These are phyloP conservation scores for Tragelaphus oryx DNA, from an alignment of 2,797 vertebrate genomes.

Conservation along the genomic window DNA sequence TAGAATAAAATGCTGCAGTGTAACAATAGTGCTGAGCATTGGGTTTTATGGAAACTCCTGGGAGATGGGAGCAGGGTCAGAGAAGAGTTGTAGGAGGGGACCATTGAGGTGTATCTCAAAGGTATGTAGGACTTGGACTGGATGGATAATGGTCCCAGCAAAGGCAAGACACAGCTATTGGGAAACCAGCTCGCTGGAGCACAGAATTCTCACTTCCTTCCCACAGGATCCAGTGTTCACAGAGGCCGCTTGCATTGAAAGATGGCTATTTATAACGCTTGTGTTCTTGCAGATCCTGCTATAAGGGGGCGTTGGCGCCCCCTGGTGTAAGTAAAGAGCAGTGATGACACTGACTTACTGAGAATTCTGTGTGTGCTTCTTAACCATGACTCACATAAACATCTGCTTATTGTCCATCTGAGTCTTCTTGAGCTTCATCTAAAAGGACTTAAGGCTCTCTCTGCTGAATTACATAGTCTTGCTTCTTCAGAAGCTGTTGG, in stretches of 20 bases:
- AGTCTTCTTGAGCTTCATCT: not conserved
- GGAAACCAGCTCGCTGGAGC: not conserved
- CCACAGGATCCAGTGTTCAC: not conserved
- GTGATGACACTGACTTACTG: not conserved
- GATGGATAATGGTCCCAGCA: not conserved
- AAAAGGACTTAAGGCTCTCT: not conserved
- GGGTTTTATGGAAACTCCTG: not conserved
- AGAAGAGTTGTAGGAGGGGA: not conserved
- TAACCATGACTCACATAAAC: not conserved
- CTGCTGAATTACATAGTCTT: not conserved
- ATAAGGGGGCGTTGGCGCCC: not conserved
- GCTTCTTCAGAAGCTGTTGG: not conserved
- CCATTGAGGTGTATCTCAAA: not conserved
- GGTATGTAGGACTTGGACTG: no score
- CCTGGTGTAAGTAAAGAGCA: not conserved
- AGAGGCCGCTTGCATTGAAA: not conserved
- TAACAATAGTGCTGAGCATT: not conserved
- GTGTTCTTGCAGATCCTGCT: not conserved
- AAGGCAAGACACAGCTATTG: not conserved
- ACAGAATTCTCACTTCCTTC: not conserved
- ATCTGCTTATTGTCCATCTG: not conserved
- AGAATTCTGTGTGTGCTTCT: accelerated
- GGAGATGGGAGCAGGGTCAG: not conserved
- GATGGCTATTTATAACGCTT: not conserved
- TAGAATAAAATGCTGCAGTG: not conserved